Conservation (phyloP, 2,888 invertebrate genomes). For the Synergus umbraculus region DNA sequence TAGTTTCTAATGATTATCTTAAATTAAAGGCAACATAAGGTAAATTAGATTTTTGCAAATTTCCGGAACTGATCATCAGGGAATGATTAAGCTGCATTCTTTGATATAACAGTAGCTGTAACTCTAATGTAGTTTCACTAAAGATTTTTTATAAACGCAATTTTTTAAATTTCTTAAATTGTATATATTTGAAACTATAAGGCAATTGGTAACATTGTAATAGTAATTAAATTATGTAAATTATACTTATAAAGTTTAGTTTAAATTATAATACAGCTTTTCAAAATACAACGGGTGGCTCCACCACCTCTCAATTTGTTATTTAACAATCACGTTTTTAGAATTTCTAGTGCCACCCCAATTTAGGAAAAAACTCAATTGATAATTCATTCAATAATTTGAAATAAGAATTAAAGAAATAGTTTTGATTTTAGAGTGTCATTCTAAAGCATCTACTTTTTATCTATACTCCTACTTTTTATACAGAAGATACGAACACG, state of each 20-base stretch:
- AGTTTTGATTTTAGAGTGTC: neutral
- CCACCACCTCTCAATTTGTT: too few relatives aligned
- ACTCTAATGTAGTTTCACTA: constrained; percentile 4
- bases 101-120: constrained; percentile 29
- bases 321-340: neutral
- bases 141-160: neutral
- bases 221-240: neutral
- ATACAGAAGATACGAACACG: constrained; percentile 3
- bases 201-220: constrained; percentile 24
- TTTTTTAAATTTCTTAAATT: neutral
- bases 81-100: constrained; percentile 6
- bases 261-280: neutral
- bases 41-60: neutral
- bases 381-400: too few relatives aligned
- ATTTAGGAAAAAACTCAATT: neutral
- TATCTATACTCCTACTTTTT: constrained; percentile 9
- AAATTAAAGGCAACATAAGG: constrained; percentile 1
- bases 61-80: neutral
- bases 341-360: neutral
- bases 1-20: neutral
- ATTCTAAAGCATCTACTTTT: neutral
- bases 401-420: neutral
- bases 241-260: neutral
- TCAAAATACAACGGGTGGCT: neutral
- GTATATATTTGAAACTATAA: neutral